These are phyloP conservation scores for Gnathonemus longibarbis DNA, from an alignment of 2,113 vertebrate genomes.

Conservation along the genomic window DNA sequence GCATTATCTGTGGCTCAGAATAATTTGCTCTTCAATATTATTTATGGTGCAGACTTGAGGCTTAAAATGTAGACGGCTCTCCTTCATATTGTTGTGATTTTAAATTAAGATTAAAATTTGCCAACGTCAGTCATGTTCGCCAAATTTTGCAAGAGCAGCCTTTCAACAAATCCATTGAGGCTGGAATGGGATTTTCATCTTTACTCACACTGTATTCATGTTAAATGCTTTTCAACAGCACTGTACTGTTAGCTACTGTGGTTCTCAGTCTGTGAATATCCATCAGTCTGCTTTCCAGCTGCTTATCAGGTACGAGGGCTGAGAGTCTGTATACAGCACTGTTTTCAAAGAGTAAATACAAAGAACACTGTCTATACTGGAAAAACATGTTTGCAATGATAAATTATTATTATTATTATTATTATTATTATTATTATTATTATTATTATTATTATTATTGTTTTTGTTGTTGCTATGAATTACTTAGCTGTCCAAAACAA, in stretches of 20 bases:
- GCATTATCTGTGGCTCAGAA: slow-evolving; percentile 6
- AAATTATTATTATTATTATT: neutral
- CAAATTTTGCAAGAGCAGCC: neutral
- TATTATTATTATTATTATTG: neutral
- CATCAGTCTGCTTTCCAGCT: neutral
- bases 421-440: neutral
- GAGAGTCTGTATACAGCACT: neutral
- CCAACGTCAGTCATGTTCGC: neutral
- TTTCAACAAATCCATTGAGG: neutral
- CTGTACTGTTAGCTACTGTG: neutral
- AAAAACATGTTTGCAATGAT: neutral
- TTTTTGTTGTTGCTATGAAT: neutral
- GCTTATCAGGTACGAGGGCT: neutral
- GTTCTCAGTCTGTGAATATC: neutral
- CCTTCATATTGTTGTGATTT: neutral
- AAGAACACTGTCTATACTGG: neutral
- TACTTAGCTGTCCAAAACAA: neutral
- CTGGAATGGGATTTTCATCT: neutral
- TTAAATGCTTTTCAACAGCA: neutral
- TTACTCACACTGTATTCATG: neutral
- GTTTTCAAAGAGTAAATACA: neutral
- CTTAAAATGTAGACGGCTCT: neutral
- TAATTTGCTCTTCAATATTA: neutral
- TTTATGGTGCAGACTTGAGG: neutral
- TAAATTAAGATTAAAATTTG: neutral